These are phyloP conservation scores for Hetaerina americana DNA, from an alignment of 1,140 invertebrate genomes.

Conservation along the genomic window DNA sequence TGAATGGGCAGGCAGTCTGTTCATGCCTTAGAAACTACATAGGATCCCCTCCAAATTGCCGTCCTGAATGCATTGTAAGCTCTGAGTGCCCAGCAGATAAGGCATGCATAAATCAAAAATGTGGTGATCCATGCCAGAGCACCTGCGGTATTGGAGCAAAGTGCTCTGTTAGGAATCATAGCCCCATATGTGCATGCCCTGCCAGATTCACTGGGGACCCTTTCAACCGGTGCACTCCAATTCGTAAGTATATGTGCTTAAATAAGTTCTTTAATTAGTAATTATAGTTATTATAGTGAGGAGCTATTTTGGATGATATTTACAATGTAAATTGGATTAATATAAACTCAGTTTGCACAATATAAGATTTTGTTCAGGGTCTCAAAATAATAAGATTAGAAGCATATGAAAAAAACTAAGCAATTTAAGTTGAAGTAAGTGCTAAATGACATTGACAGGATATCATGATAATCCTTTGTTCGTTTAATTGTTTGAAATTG, in stretches of 20 bases:
- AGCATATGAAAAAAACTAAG: no score
- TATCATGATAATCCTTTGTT: no score
- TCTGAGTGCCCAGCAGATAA: conserved; percentile 39
- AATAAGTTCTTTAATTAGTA: conserved; percentile 10
- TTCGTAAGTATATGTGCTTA: conserved; percentile 31
- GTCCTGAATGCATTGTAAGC: conserved; percentile 52
- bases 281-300: conserved; percentile 5
- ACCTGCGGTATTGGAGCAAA: conserved; percentile 38
- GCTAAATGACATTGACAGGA: no score
- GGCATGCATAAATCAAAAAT: conserved; percentile 42
- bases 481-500: no score
- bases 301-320: no score
- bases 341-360: background rate
- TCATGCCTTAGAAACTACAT: conserved; percentile 39
- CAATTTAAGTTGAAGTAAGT: no score
- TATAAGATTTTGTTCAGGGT: no score
- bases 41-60: conserved; percentile 36
- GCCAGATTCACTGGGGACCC: conserved; percentile 22
- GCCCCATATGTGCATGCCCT: conserved; percentile 26
- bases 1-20: conserved; percentile 38
- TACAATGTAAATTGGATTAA: background rate
- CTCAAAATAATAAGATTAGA: no score
- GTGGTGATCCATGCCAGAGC: conserved; percentile 40
- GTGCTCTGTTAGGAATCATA: conserved; percentile 27
- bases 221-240: conserved; percentile 19